Conservation (phyloP, 1,140 invertebrate species). For the Drosophila pachea region DNA sequence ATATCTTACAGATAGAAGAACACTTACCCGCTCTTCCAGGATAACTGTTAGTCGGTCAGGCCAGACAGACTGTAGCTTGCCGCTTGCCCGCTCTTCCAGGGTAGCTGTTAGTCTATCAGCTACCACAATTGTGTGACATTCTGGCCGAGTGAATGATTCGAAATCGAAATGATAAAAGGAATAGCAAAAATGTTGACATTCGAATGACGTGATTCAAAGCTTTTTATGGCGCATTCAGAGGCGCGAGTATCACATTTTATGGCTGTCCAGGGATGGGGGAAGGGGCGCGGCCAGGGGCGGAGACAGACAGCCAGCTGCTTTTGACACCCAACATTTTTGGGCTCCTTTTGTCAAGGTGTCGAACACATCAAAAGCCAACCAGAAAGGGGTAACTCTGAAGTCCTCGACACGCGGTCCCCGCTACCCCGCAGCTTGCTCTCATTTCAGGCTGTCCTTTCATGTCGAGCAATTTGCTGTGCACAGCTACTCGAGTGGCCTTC, state of each 20-base stretch:
- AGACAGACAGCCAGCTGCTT: conserved; percentile 24
- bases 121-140: conserved; percentile 9
- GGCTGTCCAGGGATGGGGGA: not conserved
- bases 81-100: too few species aligned
- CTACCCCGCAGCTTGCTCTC: not conserved
- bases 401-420: not conserved
- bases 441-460: conserved; percentile 14
- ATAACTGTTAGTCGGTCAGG: conserved; percentile 5
- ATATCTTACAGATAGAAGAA: too few species aligned
- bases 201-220: conserved; percentile 29
- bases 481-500: conserved; percentile 26
- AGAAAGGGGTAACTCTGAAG: conserved; percentile 17
- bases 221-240: conserved; percentile 7
- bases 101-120: conserved; percentile 8
- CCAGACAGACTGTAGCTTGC: too few species aligned
- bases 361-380: conserved; percentile 4
- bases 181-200: conserved; percentile 29
- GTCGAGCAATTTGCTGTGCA: conserved; percentile 35
- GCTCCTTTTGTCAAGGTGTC: conserved; percentile 30
- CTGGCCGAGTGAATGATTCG: conserved; percentile 32
- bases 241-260: conserved; percentile 21
- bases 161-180: not conserved
- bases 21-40: too few species aligned
- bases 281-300: too few species aligned
- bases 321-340: conserved; percentile 34